Evolutionary conservation across 64 coral and sea anemone genomes (phyloP), one percentile per base, ranked within the genome.

Genomic region (Actinia tenebrosa): DNA sequence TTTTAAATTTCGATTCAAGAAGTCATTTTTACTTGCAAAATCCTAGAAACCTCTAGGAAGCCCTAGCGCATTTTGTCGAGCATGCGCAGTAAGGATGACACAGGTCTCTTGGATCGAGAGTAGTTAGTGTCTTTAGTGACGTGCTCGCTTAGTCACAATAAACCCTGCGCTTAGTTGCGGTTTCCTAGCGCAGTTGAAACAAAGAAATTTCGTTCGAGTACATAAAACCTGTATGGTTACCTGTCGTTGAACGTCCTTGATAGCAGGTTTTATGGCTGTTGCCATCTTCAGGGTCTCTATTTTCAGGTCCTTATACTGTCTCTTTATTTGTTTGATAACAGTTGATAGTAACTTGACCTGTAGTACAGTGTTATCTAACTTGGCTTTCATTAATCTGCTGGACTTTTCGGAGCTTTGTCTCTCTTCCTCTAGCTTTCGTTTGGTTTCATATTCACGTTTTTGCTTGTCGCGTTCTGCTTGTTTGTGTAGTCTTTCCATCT

Each of bases 241-340:
- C 88, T 94, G 84, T 78, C 92, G 89, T 3, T 87, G 42, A 16
- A 79, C 88, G 5, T 88, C 95, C 10, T 89, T 89, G 10, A 91
- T 75, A 7, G 89, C 78, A 44, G 95, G 95, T 87, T 94, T 94
- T 15, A 98, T 85, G 5, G 87, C 78, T n/a, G 92, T 98, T 9
- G 88, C 89, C 68, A 98, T 91, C 71, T 94, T 94, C 0, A 92
- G 53, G 44, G 83, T 83, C 23, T 89, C 93, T 19, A 90, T 91
- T 62, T 91, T 94, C 2, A 98, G 63, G 3, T 94, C 92, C 64
- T 94, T 88, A 23, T 94, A 89, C 20, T 94, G 89, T 17, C 89
- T 83, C 47, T 89, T 89, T 7, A 90, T 61, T 78, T 98, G 77
- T 63, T 98, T 72, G 16, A 94, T 54, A 7, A 81, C 84, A 8